These are phyloP conservation scores for Hafferia zeledoni DNA, from an alignment of 2,797 vertebrate genomes.

Conservation along the genomic window DNA sequence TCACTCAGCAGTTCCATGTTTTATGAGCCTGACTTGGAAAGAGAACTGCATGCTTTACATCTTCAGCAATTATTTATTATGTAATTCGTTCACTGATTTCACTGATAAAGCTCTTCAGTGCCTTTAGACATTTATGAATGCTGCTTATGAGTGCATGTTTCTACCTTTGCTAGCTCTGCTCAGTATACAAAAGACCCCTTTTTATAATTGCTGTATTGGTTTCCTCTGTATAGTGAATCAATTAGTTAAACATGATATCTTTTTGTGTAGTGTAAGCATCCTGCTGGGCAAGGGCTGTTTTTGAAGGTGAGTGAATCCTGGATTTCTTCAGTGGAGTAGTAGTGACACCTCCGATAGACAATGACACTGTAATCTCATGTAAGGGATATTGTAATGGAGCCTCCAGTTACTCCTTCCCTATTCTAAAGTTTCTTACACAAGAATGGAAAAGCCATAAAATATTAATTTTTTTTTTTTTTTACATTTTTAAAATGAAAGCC, in stretches of 20 bases:
- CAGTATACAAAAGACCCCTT: neutral
- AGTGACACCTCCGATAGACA: neutral
- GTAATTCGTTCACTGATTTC: neutral
- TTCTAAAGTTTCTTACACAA: neutral
- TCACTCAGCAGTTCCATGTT: neutral
- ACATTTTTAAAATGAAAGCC: neutral
- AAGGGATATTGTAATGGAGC: neutral
- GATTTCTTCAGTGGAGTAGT: slow-evolving; percentile 5
- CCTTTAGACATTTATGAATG: slow-evolving; percentile 9
- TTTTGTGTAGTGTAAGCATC: neutral
- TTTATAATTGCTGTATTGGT: neutral
- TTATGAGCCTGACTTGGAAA: neutral
- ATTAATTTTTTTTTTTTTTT: neutral
- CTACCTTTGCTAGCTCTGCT: neutral
- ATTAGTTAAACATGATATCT: neutral
- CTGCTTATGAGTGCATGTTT: neutral
- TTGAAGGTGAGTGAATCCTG: neutral
- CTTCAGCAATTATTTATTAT: neutral
- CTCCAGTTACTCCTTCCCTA: neutral
- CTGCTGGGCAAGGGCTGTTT: neutral
- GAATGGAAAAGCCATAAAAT: neutral
- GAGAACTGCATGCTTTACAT: neutral
- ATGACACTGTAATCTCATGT: neutral
- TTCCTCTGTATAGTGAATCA: neutral
- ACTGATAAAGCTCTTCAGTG: slow-evolving; percentile 1